Base-by-base conservation (phyloP, 2,888 invertebrate species). In the Sphinx pinastri region DNA sequence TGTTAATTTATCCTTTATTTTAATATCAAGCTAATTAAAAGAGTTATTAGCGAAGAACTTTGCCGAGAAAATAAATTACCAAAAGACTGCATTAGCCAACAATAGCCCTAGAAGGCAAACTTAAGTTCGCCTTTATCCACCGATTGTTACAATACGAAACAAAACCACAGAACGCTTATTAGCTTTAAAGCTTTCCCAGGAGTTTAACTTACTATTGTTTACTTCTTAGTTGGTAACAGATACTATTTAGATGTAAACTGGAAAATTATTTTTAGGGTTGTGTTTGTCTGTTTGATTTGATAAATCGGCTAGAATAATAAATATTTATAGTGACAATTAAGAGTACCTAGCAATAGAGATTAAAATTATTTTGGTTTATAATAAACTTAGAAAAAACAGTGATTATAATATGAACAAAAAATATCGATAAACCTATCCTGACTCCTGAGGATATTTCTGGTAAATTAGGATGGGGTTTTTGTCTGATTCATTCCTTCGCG, bases 161-260 rank as follows among this genome's bases (percentile, higher is more conserved):
- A 74, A 79, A 78, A 77, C 76, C 76, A 77, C 78, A 79, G 79
- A 79, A 78, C 79, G 77, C 77, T 78, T 80, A 78, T 79, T 79
- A 76, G 77, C 76, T 75, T 79, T 78, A 77, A 77, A 80, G 79
- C 81, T 78, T 77, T 76, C 68, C 70, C 63, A 19, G 63, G 63
- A 49, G 63, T 63, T 63, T 49, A 49, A 19, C 16, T 63, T 63
- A 19, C 19, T 49, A 49, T 49, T 63, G 63, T 63, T 63, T 63
- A 63, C 63, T 49, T 19, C 55, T 63, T 63, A 63, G n/a, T 63
- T 63, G 13, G 63, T 63, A 63, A 63, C 49, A 49, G 47, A 49
- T 63, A 60, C 49, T 49, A 49, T 63, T 63, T 19, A 47, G 7
- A 19, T 19, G 13, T 5, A 16, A 13, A 13, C 38, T 11, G n/a